These are phyloP conservation scores for Drosophila vallismaia DNA, from an alignment of 2,888 invertebrate species.

Conservation along the genomic window DNA sequence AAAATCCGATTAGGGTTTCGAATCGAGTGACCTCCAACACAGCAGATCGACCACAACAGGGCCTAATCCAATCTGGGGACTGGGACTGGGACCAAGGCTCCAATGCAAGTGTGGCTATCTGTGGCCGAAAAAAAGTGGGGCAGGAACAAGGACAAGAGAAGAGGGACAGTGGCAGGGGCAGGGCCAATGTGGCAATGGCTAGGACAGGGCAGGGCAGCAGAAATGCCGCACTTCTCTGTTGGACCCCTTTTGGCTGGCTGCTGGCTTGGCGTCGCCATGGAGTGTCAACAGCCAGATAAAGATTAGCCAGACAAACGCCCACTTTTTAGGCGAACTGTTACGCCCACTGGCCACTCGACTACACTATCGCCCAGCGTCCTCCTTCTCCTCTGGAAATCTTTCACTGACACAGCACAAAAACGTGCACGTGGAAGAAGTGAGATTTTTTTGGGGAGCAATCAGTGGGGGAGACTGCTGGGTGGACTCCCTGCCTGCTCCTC, in stretches of 20 bases:
- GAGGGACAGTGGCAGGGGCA: constrained; percentile 3
- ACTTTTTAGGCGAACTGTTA: constrained; percentile 68
- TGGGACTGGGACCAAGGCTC: background rate
- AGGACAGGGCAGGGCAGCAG: constrained; percentile 23
- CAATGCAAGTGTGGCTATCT: constrained; percentile 19
- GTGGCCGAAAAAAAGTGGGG: constrained; percentile 32
- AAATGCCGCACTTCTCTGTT: constrained; percentile 59
- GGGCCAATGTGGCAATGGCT: too few species aligned
- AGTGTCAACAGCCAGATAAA: constrained; percentile 81
- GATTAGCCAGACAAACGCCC: constrained; percentile 79
- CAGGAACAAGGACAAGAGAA: constrained; percentile 22
- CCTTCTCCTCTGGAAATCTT: constrained; percentile 56
- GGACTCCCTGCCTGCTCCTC: constrained; percentile 29
- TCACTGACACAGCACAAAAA: constrained; percentile 76
- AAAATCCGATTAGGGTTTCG: background rate
- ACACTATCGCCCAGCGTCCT: background rate
- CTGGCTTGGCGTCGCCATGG: constrained; percentile 65
- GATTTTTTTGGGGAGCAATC: background rate
- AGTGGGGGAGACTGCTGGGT: background rate
- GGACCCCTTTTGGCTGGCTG: constrained; percentile 36
- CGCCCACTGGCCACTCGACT: constrained; percentile 66
- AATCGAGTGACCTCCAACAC: constrained; percentile 25
- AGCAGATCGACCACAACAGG: constrained; percentile 9
- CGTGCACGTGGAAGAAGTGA: constrained; percentile 45
- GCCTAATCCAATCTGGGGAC: constrained; percentile 17